phyloP scores from a whole-genome alignment of 2,113 vertebrate species.

The Pseudonaja textilis region DNA sequence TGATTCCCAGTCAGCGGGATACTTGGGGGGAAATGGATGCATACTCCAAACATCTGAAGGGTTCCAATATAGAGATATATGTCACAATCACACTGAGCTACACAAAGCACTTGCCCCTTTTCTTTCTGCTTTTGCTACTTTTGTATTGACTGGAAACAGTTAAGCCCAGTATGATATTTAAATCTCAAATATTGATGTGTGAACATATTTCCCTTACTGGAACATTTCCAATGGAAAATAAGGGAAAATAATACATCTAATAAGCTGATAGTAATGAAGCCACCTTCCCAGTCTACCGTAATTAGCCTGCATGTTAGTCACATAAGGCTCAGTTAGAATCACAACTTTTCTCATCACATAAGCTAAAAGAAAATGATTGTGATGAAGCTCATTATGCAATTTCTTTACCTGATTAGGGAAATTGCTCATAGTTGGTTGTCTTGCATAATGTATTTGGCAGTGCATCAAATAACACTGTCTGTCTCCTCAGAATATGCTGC shows the following conservation, averaged over 20 bases:
- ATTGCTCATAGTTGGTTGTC: constrained; percentile 5
- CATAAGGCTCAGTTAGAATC: neutral
- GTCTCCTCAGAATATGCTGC: neutral
- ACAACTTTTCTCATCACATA: neutral
- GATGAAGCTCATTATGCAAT: constrained; percentile 21
- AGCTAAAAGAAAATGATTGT: constrained; percentile 21
- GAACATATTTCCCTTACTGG: neutral
- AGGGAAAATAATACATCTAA: neutral
- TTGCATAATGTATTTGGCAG: constrained; percentile 20
- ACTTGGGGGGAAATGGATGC: neutral
- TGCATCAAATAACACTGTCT: neutral
- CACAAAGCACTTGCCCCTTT: neutral
- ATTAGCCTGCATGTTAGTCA: neutral
- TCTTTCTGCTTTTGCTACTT: neutral
- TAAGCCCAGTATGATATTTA: neutral
- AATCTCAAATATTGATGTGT: neutral
- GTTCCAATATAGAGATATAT: neutral
- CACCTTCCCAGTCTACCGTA: neutral
- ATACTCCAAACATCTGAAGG: neutral
- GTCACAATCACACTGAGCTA: neutral
- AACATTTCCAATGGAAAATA: neutral
- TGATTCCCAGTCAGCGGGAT: neutral
- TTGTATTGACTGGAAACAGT: neutral
- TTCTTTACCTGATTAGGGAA: constrained; percentile 22
- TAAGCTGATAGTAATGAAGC: constrained; percentile 1